These are phyloP conservation scores for Pecten maximus DNA, from an alignment of 2,888 invertebrate genomes.

Conservation along the genomic window DNA sequence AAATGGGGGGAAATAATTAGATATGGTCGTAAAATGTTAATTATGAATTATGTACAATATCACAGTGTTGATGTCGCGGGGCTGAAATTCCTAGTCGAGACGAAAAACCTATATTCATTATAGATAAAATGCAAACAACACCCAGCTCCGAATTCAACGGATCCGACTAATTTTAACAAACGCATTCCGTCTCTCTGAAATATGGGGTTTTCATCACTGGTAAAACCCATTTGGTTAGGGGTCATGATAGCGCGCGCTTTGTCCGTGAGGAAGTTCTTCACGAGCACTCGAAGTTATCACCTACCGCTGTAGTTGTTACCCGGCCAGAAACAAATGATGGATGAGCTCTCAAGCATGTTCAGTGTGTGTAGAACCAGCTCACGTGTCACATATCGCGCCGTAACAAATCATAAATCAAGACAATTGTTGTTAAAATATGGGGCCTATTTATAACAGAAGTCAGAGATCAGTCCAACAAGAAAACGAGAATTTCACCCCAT, in stretches of 20 bases:
- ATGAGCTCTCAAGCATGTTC: background rate
- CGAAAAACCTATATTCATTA: background rate
- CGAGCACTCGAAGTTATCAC: background rate
- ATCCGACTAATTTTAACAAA: background rate
- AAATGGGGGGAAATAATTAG: background rate
- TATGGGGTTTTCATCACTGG: slow-evolving; percentile 10
- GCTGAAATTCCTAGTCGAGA: background rate
- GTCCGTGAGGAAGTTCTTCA: background rate
- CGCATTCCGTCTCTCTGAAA: background rate
- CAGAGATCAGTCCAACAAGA: background rate
- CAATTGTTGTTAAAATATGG: background rate
- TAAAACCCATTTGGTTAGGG: background rate
- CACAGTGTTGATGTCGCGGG: background rate
- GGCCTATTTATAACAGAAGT: background rate
- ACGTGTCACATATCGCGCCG: background rate
- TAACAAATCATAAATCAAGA: background rate
- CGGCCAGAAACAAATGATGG: background rate
- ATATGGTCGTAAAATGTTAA: background rate
- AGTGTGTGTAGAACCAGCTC: background rate
- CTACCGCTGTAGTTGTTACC: background rate
- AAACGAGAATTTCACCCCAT: background rate
- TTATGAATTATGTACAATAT: too few species aligned
- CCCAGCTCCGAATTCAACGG: background rate
- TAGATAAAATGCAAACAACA: background rate
- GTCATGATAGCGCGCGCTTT: background rate